Percentiles rank a stretch among this genome's conserved stretches.
These are phyloP conservation scores for Arnoldichthys spilopterus DNA, from an alignment of 2,797 vertebrate species.

Conservation along the genomic window DNA sequence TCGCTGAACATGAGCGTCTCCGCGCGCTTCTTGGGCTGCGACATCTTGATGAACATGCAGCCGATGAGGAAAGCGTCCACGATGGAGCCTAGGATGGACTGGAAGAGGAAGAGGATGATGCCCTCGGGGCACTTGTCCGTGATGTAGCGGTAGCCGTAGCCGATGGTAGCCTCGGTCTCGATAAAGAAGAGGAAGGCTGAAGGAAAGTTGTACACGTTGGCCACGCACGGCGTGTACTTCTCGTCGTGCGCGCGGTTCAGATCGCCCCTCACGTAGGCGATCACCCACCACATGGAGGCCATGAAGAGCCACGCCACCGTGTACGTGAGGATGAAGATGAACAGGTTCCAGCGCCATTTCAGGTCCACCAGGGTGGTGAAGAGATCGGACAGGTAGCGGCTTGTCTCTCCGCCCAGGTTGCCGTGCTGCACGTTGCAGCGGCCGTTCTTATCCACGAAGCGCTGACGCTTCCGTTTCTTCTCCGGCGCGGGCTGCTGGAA, in stretches of 20 bases:
- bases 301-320: constrained; percentile 98
- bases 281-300: constrained; percentile 98
- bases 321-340: constrained; percentile 98
- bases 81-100: constrained; percentile 97
- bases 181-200: constrained; percentile 98
- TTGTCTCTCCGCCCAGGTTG: constrained; percentile 95
- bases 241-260: constrained; percentile 91
- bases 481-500: constrained; percentile 87
- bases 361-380: constrained; percentile 97
- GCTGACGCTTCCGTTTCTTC: constrained; percentile 90
- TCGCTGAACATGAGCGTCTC: constrained; percentile 99
- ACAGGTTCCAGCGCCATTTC: constrained; percentile 99
- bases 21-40: constrained; percentile 96
- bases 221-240: constrained; percentile 96
- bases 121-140: constrained; percentile 98
- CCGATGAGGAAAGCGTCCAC: constrained; percentile 98
- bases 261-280: constrained; percentile 95
- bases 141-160: constrained; percentile 97
- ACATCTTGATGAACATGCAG: constrained; percentile 99
- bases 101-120: constrained; percentile 98
- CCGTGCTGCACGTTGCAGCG: constrained; percentile 98
- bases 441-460: constrained; percentile 99
- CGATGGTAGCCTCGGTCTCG: constrained; percentile 97
- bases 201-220: constrained; percentile 98
- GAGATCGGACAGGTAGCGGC: constrained; percentile 95